These are phyloP conservation scores for Archivesica marissinica DNA, from an alignment of 1,140 invertebrate genomes.

Conservation along the genomic window DNA sequence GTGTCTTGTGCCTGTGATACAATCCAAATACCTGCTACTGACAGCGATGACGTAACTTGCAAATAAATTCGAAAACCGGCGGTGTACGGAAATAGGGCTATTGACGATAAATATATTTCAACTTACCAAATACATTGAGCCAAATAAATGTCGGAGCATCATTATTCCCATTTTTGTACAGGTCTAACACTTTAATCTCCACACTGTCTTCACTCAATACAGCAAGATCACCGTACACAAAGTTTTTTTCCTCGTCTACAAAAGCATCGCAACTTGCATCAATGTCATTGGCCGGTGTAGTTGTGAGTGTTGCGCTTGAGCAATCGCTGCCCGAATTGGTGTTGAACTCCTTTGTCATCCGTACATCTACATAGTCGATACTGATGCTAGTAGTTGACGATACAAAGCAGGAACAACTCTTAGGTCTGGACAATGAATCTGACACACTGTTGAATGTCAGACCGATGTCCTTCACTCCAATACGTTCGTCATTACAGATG, in stretches of 20 bases:
- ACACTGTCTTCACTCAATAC: background rate
- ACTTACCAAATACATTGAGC: slow-evolving; percentile 4
- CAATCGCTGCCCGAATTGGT: background rate
- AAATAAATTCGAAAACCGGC: no score
- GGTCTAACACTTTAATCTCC: background rate
- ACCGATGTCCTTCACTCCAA: background rate
- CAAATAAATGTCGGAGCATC: slow-evolving; percentile 6
- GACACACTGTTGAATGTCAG: background rate
- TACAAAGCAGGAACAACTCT: slow-evolving; percentile 4
- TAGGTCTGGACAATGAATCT: background rate
- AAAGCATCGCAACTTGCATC: background rate
- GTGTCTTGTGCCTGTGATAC: no score
- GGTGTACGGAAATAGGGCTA: no score
- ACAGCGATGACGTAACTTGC: no score
- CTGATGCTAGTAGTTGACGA: background rate
- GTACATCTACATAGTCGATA: slow-evolving; percentile 15
- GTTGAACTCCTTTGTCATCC: background rate
- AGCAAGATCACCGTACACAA: background rate
- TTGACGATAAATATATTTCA: background rate
- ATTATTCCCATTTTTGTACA: background rate
- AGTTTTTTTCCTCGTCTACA: background rate
- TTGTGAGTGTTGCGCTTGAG: background rate
- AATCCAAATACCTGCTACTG: no score
- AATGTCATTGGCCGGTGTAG: background rate
- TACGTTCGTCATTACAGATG: background rate